Conservation (phyloP, 2,113 vertebrate genomes). For the Nycticryphes semicollaris region DNA sequence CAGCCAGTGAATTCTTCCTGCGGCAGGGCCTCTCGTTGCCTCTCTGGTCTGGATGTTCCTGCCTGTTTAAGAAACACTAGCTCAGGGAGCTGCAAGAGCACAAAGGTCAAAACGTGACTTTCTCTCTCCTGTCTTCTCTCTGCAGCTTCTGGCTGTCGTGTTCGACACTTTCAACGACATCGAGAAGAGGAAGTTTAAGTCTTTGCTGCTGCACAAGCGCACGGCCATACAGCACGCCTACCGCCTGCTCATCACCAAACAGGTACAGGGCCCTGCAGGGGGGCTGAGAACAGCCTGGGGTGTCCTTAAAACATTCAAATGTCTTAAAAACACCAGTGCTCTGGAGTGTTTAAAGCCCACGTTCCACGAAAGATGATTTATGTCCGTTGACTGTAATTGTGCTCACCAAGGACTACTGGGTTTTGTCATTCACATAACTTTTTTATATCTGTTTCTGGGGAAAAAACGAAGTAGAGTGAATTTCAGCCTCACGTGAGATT, state of each 20-base stretch:
- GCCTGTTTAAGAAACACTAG: not conserved
- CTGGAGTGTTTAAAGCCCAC: not conserved
- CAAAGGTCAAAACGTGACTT: not conserved
- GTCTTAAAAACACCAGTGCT: not conserved
- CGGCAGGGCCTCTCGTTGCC: not conserved
- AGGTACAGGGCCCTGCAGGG: slow-evolving; percentile 71
- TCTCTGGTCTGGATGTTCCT: not conserved
- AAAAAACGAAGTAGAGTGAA: not conserved
- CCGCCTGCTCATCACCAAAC: slow-evolving; percentile 85
- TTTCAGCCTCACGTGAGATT: not conserved
- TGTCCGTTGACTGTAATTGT: not conserved
- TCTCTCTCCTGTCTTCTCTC: not conserved
- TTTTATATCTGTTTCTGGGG: not conserved
- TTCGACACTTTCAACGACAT: slow-evolving; percentile 98
- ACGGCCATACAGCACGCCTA: slow-evolving; percentile 91
- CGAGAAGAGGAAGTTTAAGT: slow-evolving; percentile 98
- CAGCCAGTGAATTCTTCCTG: not conserved
- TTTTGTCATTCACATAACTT: not conserved
- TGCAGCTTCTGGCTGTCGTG: slow-evolving; percentile 92
- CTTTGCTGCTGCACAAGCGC: slow-evolving; percentile 93
- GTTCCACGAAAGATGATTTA: not conserved
- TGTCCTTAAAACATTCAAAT: too few relatives aligned
- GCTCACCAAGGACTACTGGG: not conserved
- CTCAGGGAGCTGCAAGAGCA: not conserved
- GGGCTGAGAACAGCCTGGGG: not conserved